Evolutionary conservation across 2,113 vertebrate genomes (phyloP), one percentile per base, ranked within the genome.

Genomic region (Corvus moneduloides): DNA sequence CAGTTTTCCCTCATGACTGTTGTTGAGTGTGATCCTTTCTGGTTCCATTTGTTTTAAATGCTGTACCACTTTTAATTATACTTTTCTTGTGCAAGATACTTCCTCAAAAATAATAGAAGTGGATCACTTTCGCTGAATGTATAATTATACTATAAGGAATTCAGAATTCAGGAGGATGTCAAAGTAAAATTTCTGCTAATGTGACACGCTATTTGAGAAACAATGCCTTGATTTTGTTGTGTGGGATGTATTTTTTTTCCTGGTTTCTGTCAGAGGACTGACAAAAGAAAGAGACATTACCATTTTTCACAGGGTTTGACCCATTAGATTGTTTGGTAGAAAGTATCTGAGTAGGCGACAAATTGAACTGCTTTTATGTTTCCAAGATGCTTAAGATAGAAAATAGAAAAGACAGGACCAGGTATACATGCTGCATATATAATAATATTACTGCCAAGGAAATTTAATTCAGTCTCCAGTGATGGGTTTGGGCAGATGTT

Each of bases 311-410:
- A 46, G 95, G 61, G 63, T 85, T 92, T 94, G 94, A 96, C 90
- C 89, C 83, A 94, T 94, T 96, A 92, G 56, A 68, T 84, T 96
- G 85, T 67, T 96, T 95, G 78, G 59, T 94, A 82, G 81, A 95
- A 97, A 95, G 44, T 91, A 93, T 95, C 66, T 84, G 81, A 86
- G 79, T 87, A 94, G 94, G 48, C 8, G 2, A 84, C 74, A 96
- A 96, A 97, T 96, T 95, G 83, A 94, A 94, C 96, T 96, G 62
- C 64, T 94, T 97, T 97, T 96, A 94, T 76, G 89, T 98, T 97
- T 97, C 86, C 82, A 93, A 96, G 94, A 93, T 61, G 61, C 81
- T 96, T 96, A 96, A 80, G 94, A 85, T 67, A 90, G 91, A 96
- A 96, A 95, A 95, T 79, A 92, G 78, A 93, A 96, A 93, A 94